Evolutionary conservation across 2,113 vertebrate species (phyloP).

Genomic region (Girardinichthys multiradiatus): DNA sequence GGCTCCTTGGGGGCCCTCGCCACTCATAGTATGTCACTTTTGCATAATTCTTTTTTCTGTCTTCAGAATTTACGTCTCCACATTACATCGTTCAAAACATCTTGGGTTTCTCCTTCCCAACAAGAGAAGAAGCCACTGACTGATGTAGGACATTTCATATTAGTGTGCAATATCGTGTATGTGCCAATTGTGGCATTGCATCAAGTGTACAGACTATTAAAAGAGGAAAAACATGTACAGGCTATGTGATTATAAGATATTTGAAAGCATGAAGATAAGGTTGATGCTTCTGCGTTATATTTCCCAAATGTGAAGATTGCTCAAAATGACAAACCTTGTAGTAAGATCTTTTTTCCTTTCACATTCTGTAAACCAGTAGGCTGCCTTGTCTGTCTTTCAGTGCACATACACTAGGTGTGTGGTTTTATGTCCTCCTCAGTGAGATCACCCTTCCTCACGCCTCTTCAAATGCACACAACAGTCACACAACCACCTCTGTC

Average conservation of each 20-base stretch:
- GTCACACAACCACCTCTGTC: constrained; percentile 28
- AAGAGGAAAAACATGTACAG: constrained; percentile 65
- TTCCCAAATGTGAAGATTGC: constrained; percentile 75
- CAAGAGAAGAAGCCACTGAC: constrained; percentile 54
- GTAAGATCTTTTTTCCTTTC: constrained; percentile 57
- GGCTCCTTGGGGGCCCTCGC: constrained; percentile 55
- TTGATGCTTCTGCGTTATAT: constrained; percentile 65
- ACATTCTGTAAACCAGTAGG: constrained; percentile 64
- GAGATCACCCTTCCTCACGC: constrained; percentile 13
- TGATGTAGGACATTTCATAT: constrained; percentile 70
- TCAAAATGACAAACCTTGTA: constrained; percentile 47
- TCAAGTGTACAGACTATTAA: constrained; percentile 73
- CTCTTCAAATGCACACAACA: constrained; percentile 6
- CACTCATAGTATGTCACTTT: constrained; percentile 71
- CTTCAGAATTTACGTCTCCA: constrained; percentile 48
- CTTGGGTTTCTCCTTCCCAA: constrained; percentile 63
- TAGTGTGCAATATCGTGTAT: constrained; percentile 82
- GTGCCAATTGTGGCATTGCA: constrained; percentile 74
- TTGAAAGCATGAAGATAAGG: constrained; percentile 72
- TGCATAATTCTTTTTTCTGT: constrained; percentile 59
- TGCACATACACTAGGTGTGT: constrained; percentile 55
- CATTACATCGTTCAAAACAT: constrained; percentile 58
- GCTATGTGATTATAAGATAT: constrained; percentile 72
- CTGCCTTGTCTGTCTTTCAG: constrained; percentile 62
- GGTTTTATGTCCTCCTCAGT: constrained; percentile 36